Conservation (phyloP, 2,797 vertebrate genomes). For the Rhyacichthys aspro region DNA sequence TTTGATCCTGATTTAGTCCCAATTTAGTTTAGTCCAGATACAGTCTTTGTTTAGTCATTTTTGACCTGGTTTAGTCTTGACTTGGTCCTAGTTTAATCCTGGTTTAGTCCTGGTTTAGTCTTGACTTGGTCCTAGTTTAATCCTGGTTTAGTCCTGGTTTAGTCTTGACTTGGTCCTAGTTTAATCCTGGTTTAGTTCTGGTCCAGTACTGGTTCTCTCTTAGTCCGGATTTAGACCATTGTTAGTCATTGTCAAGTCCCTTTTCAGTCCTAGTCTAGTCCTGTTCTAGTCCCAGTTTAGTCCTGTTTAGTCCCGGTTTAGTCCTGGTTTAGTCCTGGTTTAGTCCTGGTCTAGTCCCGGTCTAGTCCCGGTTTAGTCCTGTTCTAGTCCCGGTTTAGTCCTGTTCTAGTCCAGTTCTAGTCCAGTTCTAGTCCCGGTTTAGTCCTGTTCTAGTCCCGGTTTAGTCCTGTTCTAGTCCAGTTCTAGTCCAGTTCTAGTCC, state of each 20-base stretch:
- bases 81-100: background rate
- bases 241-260: too few relatives aligned
- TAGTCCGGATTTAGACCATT: background rate
- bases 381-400: background rate
- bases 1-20: background rate
- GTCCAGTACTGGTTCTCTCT: too few relatives aligned
- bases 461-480: background rate
- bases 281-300: background rate
- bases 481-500: background rate
- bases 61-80: background rate
- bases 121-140: background rate
- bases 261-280: background rate
- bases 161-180: background rate
- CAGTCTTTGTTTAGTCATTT: background rate
- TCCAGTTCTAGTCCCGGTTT: background rate
- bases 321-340: background rate
- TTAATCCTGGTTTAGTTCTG: background rate
- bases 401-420: background rate
- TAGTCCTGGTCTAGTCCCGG: background rate
- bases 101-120: constrained; percentile 1
- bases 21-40: background rate
- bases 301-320: background rate
- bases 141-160: background rate
- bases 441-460: background rate
- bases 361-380: background rate